Evolutionary conservation across 2,797 vertebrate genomes (phyloP).

Genomic region (Cheirogaleus major): DNA sequence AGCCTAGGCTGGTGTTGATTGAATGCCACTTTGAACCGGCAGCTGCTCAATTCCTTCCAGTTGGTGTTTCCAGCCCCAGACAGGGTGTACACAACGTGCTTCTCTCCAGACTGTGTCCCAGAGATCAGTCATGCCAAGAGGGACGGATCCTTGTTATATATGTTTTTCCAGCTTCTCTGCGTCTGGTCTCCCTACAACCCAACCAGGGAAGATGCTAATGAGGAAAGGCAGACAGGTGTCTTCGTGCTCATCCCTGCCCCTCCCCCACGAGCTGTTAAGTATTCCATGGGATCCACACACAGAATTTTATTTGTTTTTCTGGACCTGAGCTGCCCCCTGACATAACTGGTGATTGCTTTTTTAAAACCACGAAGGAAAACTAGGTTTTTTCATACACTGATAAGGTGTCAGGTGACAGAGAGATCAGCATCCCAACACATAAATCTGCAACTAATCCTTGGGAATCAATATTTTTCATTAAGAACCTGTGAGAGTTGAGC

Average conservation of each 20-base stretch:
- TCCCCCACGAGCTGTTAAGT: slow-evolving; percentile 54
- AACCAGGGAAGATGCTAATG: neutral
- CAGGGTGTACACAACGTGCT: neutral
- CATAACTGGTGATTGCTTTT: slow-evolving; percentile 85
- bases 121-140: neutral
- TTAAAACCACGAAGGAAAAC: slow-evolving; percentile 80
- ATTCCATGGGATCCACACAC: slow-evolving; percentile 73
- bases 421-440: slow-evolving; percentile 89
- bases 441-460: slow-evolving; percentile 91
- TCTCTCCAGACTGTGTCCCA: neutral
- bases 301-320: slow-evolving; percentile 82
- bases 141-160: neutral
- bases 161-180: neutral
- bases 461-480: slow-evolving; percentile 94
- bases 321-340: slow-evolving; percentile 81
- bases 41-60: slow-evolving; percentile 9
- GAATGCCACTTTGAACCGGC: neutral
- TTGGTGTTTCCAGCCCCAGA: slow-evolving; percentile 23
- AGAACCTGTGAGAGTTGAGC: slow-evolving; percentile 88
- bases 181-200: neutral
- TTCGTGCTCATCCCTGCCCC: rapidly evolving
- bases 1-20: neutral
- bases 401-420: slow-evolving; percentile 88
- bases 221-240: neutral
- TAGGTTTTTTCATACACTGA: slow-evolving; percentile 84